Percentiles rank a stretch among this genome's conserved stretches.
phyloP scores from a whole-genome alignment of 92 coral and sea anemone species.

The Epizoanthus stellaris region DNA sequence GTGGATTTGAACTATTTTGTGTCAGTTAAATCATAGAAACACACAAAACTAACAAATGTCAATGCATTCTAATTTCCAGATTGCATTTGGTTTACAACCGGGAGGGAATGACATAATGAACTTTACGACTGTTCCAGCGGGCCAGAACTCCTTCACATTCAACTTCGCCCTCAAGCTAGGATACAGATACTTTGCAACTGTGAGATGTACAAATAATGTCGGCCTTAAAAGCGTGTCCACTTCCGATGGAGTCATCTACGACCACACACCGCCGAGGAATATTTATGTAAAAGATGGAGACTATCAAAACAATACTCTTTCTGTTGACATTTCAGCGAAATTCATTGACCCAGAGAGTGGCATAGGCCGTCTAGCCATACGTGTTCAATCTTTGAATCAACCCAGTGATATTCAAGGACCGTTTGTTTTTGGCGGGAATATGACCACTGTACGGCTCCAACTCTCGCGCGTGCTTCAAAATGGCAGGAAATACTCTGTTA shows the following conservation, averaged over 20 bases:
- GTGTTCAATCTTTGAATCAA: constrained; percentile 6
- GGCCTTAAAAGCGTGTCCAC: constrained; percentile 72
- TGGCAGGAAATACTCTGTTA: constrained; percentile 70
- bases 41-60: too few relatives aligned
- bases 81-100: constrained; percentile 93
- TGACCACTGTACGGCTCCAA: constrained; percentile 50
- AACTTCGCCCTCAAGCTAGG: constrained; percentile 60
- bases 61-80: background rate
- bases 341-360: constrained; percentile 90
- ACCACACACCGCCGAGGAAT: constrained; percentile 76
- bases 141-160: constrained; percentile 54
- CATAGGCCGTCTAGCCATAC: constrained; percentile 21
- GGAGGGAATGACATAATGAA: constrained; percentile 75
- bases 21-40: too few relatives aligned
- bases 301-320: constrained; percentile 61
- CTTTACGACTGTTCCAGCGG: constrained; percentile 53
- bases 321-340: constrained; percentile 64
- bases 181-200: constrained; percentile 89
- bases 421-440: constrained; percentile 53
- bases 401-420: constrained; percentile 65
- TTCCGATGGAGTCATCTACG: constrained; percentile 82
- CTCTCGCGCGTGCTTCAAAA: constrained; percentile 54
- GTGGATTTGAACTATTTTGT: too few relatives aligned
- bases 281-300: constrained; percentile 68
- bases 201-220: constrained; percentile 80